Percentiles rank a stretch among this genome's conserved stretches.
Conservation (phyloP, 2,113 vertebrate species). For the Leptobrachium ailaonicum region DNA sequence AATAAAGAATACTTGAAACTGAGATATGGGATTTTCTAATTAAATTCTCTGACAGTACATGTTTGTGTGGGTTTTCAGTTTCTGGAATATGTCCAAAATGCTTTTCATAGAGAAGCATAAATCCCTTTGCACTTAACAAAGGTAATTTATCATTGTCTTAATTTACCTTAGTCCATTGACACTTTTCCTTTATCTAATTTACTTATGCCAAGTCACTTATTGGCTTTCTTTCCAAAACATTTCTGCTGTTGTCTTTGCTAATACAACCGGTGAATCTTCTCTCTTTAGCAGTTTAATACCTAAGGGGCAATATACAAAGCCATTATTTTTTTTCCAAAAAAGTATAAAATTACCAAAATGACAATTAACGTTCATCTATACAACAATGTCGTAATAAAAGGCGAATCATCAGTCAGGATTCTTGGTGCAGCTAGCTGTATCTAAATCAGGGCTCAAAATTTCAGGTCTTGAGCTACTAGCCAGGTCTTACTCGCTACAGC, state of each 20-base stretch:
- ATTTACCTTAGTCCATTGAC: slow-evolving; percentile 32
- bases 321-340: too few relatives aligned
- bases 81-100: slow-evolving; percentile 45
- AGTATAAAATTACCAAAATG: too few relatives aligned
- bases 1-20: slow-evolving; percentile 39
- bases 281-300: slow-evolving; percentile 5
- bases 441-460: too few relatives aligned
- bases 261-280: background rate
- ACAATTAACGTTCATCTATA: too few relatives aligned
- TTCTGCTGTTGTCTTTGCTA: slow-evolving; percentile 19
- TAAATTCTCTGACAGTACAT: slow-evolving; percentile 42
- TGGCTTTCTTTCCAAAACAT: slow-evolving; percentile 37
- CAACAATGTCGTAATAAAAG: too few relatives aligned
- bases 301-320: background rate
- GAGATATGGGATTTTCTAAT: slow-evolving; percentile 43
- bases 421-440: too few relatives aligned
- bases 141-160: slow-evolving; percentile 53
- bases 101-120: slow-evolving; percentile 46
- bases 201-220: slow-evolving; percentile 41
- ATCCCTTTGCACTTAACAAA: slow-evolving; percentile 35
- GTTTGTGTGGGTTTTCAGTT: slow-evolving; percentile 40
- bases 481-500: too few relatives aligned
- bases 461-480: too few relatives aligned
- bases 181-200: slow-evolving; percentile 55
- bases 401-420: too few relatives aligned